Evolutionary conservation across 2,888 invertebrate genomes (phyloP).

Genomic region (Lepidonotus clava): DNA sequence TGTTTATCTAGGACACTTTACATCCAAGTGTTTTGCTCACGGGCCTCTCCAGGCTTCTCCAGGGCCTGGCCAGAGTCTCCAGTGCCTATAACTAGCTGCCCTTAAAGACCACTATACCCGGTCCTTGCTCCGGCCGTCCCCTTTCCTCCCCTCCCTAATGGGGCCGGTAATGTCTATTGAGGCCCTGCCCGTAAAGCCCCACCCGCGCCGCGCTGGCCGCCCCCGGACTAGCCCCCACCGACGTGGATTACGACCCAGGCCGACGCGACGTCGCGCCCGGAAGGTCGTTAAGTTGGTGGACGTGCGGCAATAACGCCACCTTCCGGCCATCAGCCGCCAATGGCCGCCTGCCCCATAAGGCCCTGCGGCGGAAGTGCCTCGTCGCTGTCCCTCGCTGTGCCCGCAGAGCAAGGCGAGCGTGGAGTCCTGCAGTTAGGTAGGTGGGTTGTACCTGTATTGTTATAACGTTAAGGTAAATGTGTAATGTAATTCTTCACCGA

Average conservation of each 20-base stretch:
- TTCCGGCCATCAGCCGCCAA: conserved; percentile 45
- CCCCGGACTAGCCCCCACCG: background rate
- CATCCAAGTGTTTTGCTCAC: background rate
- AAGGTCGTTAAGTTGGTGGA: conserved; percentile 26
- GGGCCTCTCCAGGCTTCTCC: conserved; percentile 39
- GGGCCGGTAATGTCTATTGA: background rate
- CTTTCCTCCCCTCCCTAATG: background rate
- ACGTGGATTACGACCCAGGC: background rate
- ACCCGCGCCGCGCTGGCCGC: background rate
- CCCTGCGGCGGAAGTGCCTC: conserved; percentile 7
- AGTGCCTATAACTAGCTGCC: conserved; percentile 36
- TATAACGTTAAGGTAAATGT: too few relatives aligned
- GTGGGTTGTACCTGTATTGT: too few relatives aligned
- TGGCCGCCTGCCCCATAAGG: conserved; percentile 25
- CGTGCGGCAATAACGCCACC: conserved; percentile 33
- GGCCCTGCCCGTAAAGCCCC: background rate
- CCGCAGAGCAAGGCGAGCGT: background rate
- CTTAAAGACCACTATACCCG: conserved; percentile 24
- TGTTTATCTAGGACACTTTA: conserved; percentile 32
- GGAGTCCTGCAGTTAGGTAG: too few relatives aligned
- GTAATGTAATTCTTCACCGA: too few relatives aligned
- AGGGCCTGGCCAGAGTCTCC: background rate
- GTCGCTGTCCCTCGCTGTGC: background rate
- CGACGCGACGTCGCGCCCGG: conserved; percentile 18
- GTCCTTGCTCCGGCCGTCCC: background rate